Conservation (phyloP, 2,888 invertebrate genomes). For the Amiota mariae region DNA sequence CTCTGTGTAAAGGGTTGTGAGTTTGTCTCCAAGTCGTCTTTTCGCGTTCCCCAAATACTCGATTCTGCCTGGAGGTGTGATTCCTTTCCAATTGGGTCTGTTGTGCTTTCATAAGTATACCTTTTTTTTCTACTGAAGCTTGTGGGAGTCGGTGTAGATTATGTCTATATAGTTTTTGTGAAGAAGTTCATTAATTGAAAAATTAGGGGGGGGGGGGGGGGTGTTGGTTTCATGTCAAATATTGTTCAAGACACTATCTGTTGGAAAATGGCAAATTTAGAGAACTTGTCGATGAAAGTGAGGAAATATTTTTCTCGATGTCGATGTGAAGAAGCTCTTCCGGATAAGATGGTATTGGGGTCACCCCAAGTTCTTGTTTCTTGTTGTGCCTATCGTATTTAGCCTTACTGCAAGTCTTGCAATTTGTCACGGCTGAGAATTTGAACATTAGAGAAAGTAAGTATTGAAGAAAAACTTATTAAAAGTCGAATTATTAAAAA, state of each 20-base stretch:
- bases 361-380: not conserved
- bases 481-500: too few relatives aligned
- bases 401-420: slow-evolving; percentile 13
- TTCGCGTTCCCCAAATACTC: not conserved
- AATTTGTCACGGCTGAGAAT: not conserved
- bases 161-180: slow-evolving; percentile 22
- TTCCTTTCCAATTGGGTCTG: not conserved
- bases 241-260: slow-evolving; percentile 37
- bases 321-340: not conserved
- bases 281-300: slow-evolving; percentile 37
- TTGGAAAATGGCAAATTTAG: too few relatives aligned
- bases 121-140: too few relatives aligned
- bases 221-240: slow-evolving; percentile 38
- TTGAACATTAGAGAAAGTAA: too few relatives aligned
- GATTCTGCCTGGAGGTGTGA: not conserved
- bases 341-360: not conserved
- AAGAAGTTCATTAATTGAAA: slow-evolving; percentile 37
- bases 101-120: slow-evolving; percentile 22
- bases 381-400: not conserved
- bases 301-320: not conserved
- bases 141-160: slow-evolving; percentile 23
- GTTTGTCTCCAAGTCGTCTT: slow-evolving; percentile 9
- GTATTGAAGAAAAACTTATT: too few relatives aligned
- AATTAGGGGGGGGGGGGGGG: too few relatives aligned
- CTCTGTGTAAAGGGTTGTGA: not conserved